Base-by-base conservation (phyloP, 2,888 invertebrate species). In the Tipula lateralis region DNA sequence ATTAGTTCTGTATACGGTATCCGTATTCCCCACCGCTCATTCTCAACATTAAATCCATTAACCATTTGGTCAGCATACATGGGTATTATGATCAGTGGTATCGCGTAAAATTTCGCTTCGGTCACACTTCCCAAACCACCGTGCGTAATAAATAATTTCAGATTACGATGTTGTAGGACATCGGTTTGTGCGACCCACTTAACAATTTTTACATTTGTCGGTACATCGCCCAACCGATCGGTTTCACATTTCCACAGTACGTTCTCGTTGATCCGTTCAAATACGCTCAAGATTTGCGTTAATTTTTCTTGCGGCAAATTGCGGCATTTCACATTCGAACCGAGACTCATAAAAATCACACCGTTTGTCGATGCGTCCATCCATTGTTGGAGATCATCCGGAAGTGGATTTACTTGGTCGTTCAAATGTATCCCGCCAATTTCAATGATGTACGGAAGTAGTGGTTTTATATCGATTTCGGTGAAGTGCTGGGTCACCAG, bases 61-160 rank as follows among this genome's bases (percentile, higher is more conserved):
- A 90, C 86, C 84, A 90, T 89, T 87, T 92, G 92, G 87, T 92
- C 92, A 0, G 89, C 91, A 85, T 91, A 91, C 16, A 92, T 88
- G 0, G 92, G 92, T 82, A 92, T 89, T 0, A 91, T 91, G n/a
- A 92, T 87, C 13, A 91, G 87, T 0, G 92, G 91, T 16, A 90
- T 90, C n/a, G 91, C 91, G 86, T 91, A 89, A 84, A 91, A 90
- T 84, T 91, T 87, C 0, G 91, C 89, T 86, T 92, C 91, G 0
- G 89, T 91, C 13, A 90, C 90, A 86, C 91, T 91, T 12, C 91
- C 86, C 7, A 91, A 86, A 0, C 91, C 91, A 1, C 91, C 91
- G 83, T 92, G 91, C 0, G 91, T 91, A 9, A 91, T 91, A 85
- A 91, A 91, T 0, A 90, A 85, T 80, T 89, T 89, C 0, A 91